phyloP scores from a whole-genome alignment of 1,140 invertebrate genomes.

The Drosophila aff. region DNA sequence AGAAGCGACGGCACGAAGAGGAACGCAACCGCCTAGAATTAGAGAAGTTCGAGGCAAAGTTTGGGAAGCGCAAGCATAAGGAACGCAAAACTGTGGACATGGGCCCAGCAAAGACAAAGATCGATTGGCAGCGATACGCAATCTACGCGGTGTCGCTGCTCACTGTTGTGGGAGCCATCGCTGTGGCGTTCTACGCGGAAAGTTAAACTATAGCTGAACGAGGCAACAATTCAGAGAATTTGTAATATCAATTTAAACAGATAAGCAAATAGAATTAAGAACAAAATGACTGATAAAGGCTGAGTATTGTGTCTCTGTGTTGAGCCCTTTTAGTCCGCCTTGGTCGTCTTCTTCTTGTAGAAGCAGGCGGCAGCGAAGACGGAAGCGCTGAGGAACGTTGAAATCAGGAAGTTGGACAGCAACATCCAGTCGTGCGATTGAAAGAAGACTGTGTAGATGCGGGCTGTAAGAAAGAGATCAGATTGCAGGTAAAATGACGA shows the following conservation, averaged over 20 bases:
- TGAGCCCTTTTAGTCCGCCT: slow-evolving; percentile 42
- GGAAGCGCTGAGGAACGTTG: slow-evolving; percentile 87
- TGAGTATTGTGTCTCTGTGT: slow-evolving; percentile 37
- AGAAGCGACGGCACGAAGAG: slow-evolving; percentile 87
- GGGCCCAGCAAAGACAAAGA: slow-evolving; percentile 40
- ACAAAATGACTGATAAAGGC: slow-evolving; percentile 39
- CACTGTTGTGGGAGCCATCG: slow-evolving; percentile 58
- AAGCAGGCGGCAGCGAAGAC: slow-evolving; percentile 87
- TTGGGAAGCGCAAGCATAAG: slow-evolving; percentile 87
- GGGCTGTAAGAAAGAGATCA: slow-evolving; percentile 85
- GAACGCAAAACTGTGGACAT: slow-evolving; percentile 79
- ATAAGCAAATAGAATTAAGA: slow-evolving; percentile 33
- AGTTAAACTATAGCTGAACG: slow-evolving; percentile 37
- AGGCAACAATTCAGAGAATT: slow-evolving; percentile 30
- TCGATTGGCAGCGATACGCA: slow-evolving; percentile 62
- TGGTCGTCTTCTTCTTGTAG: slow-evolving; percentile 84
- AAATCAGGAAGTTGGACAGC: slow-evolving; percentile 88
- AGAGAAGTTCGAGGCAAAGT: slow-evolving; percentile 90
- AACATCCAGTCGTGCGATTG: slow-evolving; percentile 89
- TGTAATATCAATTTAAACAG: slow-evolving; percentile 42
- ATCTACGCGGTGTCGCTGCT: slow-evolving; percentile 51
- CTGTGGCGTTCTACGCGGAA: slow-evolving; percentile 72
- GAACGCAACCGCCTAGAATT: slow-evolving; percentile 89
- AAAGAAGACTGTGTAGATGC: slow-evolving; percentile 88
- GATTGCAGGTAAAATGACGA: slow-evolving; percentile 18